phyloP scores from a whole-genome alignment of 2,797 vertebrate species.

The Acanthurus lineatus region DNA sequence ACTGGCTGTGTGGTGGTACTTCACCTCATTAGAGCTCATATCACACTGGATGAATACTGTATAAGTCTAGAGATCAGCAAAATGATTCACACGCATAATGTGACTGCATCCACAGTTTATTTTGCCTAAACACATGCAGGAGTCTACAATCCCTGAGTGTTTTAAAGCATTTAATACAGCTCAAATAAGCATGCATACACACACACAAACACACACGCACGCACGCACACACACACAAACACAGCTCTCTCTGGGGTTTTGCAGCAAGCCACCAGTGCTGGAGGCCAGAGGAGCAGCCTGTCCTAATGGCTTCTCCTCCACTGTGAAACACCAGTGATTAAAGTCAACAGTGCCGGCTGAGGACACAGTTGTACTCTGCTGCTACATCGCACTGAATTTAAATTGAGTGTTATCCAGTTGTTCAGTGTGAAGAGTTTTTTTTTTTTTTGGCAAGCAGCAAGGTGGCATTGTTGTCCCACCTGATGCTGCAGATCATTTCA shows the following conservation, averaged over 20 bases:
- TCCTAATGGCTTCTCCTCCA: conserved; percentile 29
- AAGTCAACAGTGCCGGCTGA: conserved; percentile 23
- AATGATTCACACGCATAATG: neutral
- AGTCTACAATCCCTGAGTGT: conserved; percentile 4
- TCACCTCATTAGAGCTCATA: neutral
- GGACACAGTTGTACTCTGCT: neutral
- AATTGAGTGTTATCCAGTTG: neutral
- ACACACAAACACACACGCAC: neutral
- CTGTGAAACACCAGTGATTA: conserved; percentile 38
- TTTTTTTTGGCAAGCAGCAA: neutral
- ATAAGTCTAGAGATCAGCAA: neutral
- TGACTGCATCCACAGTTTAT: too few relatives aligned
- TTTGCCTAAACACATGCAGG: neutral
- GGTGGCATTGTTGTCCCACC: too few relatives aligned
- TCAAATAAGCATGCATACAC: neutral
- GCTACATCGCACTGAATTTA: neutral
- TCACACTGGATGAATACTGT: neutral
- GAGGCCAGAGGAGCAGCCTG: conserved; percentile 35
- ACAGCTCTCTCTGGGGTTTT: conserved; percentile 25
- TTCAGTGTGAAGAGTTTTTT: neutral
- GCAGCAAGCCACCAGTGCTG: conserved; percentile 61
- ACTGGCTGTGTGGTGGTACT: conserved; percentile 62
- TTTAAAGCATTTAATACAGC: conserved; percentile 30
- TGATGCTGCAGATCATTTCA: neutral
- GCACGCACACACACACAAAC: conserved; percentile 5